Conservation (phyloP, 2,113 vertebrate genomes). For the Romanogobio albipinnatus region DNA sequence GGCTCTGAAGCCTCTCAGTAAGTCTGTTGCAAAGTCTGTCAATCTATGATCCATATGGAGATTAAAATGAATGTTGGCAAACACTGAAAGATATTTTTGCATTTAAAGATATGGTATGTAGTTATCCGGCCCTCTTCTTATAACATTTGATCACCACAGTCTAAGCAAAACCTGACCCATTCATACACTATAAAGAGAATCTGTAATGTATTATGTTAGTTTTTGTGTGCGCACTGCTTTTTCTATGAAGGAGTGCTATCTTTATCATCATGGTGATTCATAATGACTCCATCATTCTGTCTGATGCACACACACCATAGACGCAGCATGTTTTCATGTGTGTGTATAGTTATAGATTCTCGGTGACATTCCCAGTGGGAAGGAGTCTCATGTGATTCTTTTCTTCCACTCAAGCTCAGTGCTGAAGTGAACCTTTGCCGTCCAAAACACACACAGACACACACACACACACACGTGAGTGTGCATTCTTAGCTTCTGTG, state of each 20-base stretch:
- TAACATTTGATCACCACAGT: background rate
- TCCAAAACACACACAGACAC: slow-evolving; percentile 24
- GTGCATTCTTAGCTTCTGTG: slow-evolving; percentile 14
- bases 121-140: background rate
- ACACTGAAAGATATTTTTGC: background rate
- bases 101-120: background rate
- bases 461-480: slow-evolving; percentile 42
- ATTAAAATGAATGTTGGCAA: background rate
- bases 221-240: background rate
- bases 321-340: slow-evolving; percentile 24
- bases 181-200: background rate
- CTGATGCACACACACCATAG: slow-evolving; percentile 17
- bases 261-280: slow-evolving; percentile 63
- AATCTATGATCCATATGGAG: background rate
- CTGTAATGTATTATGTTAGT: background rate
- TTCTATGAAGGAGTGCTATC: slow-evolving; percentile 37
- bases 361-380: slow-evolving; percentile 77
- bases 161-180: background rate
- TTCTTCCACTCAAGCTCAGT: slow-evolving; percentile 45
- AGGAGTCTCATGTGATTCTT: slow-evolving; percentile 66
- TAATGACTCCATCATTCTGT: slow-evolving; percentile 63
- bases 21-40: slow-evolving; percentile 27
- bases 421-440: slow-evolving; percentile 31
- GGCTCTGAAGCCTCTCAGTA: slow-evolving; percentile 21
- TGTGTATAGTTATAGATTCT: slow-evolving; percentile 54